These are phyloP conservation scores for Eulemur macaco DNA, from an alignment of 2,113 vertebrate species.

Conservation along the genomic window DNA sequence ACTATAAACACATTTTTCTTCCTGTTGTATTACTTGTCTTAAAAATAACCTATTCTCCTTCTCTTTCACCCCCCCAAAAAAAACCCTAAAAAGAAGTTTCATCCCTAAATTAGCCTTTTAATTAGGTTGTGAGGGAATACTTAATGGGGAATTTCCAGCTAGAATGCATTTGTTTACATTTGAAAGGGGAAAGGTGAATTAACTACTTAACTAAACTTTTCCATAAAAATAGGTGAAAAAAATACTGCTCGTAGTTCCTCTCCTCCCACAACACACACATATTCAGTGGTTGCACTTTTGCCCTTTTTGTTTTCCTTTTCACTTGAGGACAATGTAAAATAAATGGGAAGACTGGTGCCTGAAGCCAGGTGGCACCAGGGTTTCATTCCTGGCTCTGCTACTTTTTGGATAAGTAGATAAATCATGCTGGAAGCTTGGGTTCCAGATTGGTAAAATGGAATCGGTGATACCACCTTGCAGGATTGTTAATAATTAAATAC, in stretches of 20 bases:
- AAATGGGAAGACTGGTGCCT: background rate
- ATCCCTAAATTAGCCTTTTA: background rate
- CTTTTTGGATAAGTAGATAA: background rate
- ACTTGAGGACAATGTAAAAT: background rate
- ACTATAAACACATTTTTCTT: slow-evolving; percentile 40
- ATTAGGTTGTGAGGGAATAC: background rate
- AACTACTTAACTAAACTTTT: slow-evolving; percentile 9
- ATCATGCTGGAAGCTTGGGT: background rate
- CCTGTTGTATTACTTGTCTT: slow-evolving; percentile 32
- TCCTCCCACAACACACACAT: background rate
- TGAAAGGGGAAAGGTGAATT: slow-evolving; percentile 4
- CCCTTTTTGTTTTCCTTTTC: background rate
- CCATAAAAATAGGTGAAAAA: background rate
- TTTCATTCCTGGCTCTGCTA: slow-evolving; percentile 7
- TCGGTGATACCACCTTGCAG: background rate
- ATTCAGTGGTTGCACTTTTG: background rate
- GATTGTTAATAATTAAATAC: slow-evolving; percentile 4
- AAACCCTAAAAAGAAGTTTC: background rate
- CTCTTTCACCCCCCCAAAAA: background rate
- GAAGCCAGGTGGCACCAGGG: background rate
- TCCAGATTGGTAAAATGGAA: background rate
- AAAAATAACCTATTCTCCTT: background rate
- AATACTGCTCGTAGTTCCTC: background rate
- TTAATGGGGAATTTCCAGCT: slow-evolving; percentile 12
- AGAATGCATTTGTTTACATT: slow-evolving; percentile 1